Evolutionary conservation across 2,888 invertebrate genomes (phyloP), one percentile per base, ranked within the genome.

Genomic region (Drosophila rellima): DNA sequence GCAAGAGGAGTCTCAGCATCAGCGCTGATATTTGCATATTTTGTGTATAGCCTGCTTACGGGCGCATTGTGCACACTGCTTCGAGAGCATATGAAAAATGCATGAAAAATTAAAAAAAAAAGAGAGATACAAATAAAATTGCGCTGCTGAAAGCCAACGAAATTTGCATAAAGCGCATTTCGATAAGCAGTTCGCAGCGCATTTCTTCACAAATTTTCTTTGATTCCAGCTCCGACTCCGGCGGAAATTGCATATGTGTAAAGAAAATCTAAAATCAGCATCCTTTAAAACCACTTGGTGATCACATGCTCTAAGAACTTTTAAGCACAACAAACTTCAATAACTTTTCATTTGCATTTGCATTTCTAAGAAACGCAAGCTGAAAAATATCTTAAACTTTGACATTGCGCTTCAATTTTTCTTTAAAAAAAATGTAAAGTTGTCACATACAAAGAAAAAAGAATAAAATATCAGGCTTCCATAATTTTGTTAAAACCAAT

Each of bases 31-130:
- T 88, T 82, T 88, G 88, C 86, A 82, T 82, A 76, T 71, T 68
- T 67, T 45, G 20, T 50, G 33, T 62, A 69, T 65, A 15, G 83
- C 87, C 69, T 86, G 68, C 88, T 82, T 82, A 74, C 67, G 56
- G 88, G 78, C 74, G 88, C 88, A 69, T 65, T 78, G 66, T 63
- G 82, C 82, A 85, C 86, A 61, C 79, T 87, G 85, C 65, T 67
- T 40, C n/a, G 1, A 65, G 40, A 39, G 62, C 51, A 40, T 20
- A 20, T 57, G 51, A 52, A 59, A 59, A 63, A n/a, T 26, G 15
- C 63, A 40, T 11, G 6, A 17, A 26, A 40, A 18, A 42, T 8
- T 40, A 29, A 33, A 45, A 7, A 11, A 20, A 6, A 15, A 42
- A 4, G 8, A 26, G 15, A 23, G n/a, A n/a, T n/a, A n/a, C n/a